Base-by-base conservation (phyloP, 2,888 invertebrate species). In the Cryptus armator region DNA sequence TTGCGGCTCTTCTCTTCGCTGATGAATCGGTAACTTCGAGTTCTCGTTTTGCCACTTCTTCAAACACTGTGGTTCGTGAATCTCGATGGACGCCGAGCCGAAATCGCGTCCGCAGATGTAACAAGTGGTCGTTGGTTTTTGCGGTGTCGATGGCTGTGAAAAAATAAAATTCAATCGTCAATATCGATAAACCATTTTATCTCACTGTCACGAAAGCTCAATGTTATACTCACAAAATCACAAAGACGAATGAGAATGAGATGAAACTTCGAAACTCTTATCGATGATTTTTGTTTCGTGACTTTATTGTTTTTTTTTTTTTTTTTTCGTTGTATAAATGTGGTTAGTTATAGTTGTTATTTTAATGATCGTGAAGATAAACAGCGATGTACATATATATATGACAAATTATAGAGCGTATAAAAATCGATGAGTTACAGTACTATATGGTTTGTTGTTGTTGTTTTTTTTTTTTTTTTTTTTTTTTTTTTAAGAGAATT, bases 21-120 rank as follows among this genome's bases (percentile, higher is more conserved):
- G 93, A 79, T 92, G 91, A 7, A 93, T 92, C 0, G 96, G 96
- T 72, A 96, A 91, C 85, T 95, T 94, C 56, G 95, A 94, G 90
- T 96, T 96, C 89, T 96, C 95, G 12, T 93, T 91, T 48, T 95
- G 95, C 96, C 96, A 96, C 89, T 96, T 96, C 90, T 95, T 95
- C 84, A 96, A 90, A 90, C 97, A 97, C 90, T 96, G 96, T 0
- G 96, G 96, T 90, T 96, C 96, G 91, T 97, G 96, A 86, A 96
- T 96, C 51, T 94, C 94, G 64, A 96, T 95, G 66, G 96, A 96
- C 87, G 94, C 95, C 1, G 95, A 94, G 32, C 96, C 96, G 90
- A 96, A 96, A 90, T 95, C 95, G 78, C 96, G 94, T 6, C 96
- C 96, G 90, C 97, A 97, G 88, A 96, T 95, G 92, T 96, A 96